A percentile compares a stretch with the other conserved stretches of the same genome.
Evolutionary conservation across 2,797 vertebrate genomes (phyloP).

Genomic region (Thunnus albacares): DNA sequence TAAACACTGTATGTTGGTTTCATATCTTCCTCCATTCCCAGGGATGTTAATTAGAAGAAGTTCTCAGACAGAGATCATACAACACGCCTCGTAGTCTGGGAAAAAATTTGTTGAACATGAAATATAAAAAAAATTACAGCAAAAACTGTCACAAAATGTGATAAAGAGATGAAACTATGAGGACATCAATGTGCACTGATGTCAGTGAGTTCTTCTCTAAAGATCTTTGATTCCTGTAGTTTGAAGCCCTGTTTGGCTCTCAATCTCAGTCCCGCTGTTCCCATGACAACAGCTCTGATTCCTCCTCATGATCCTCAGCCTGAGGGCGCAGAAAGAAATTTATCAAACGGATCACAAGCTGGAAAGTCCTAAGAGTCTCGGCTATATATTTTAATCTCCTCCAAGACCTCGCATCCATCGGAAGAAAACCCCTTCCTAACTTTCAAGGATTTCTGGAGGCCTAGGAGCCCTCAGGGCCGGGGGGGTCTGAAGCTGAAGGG

Average conservation of each 20-base stretch:
- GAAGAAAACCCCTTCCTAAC: constrained; percentile 7
- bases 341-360: constrained; percentile 3
- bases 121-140: too few species aligned
- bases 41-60: too few species aligned
- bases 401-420: background rate
- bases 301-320: background rate
- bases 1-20: too few species aligned
- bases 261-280: background rate
- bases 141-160: too few species aligned
- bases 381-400: constrained; percentile 3
- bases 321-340: background rate
- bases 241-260: background rate
- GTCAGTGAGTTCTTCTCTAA: too few species aligned
- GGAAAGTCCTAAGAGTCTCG: background rate
- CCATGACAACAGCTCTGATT: constrained; percentile 14
- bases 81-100: too few species aligned
- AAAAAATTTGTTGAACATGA: too few species aligned
- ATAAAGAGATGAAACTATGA: too few species aligned
- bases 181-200: too few species aligned
- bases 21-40: too few species aligned
- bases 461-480: background rate
- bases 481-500: background rate
- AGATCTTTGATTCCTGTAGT: too few species aligned
- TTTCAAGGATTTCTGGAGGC: constrained; percentile 13
- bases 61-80: too few species aligned